Evolutionary conservation across 1,140 invertebrate genomes (phyloP).

Genomic region (Leptonema lineaticorne): DNA sequence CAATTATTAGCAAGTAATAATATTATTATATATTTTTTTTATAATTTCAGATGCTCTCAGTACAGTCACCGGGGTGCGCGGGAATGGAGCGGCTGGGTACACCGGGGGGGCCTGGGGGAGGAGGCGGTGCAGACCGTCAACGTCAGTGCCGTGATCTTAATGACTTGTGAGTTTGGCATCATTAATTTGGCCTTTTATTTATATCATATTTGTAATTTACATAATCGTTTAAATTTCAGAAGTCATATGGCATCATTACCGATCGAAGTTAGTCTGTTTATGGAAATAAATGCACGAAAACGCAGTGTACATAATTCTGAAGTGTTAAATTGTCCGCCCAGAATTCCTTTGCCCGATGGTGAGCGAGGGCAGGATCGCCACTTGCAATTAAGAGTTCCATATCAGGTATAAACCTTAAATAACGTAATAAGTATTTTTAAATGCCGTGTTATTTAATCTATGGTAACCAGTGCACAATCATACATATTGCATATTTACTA

Average conservation of each 20-base stretch:
- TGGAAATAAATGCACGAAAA: slow-evolving; percentile 53
- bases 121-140: slow-evolving; percentile 43
- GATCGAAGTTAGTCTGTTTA: slow-evolving; percentile 49
- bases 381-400: slow-evolving; percentile 59
- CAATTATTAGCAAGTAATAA: too few species aligned
- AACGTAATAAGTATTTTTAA: too few species aligned
- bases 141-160: slow-evolving; percentile 31
- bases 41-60: slow-evolving; percentile 67
- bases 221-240: not conserved
- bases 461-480: too few species aligned
- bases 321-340: slow-evolving; percentile 59
- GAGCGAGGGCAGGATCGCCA: slow-evolving; percentile 61
- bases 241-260: slow-evolving; percentile 4
- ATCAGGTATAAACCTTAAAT: slow-evolving; percentile 61
- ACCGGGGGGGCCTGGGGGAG: slow-evolving; percentile 58
- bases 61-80: slow-evolving; percentile 66
- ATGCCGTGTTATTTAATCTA: too few species aligned
- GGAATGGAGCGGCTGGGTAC: slow-evolving; percentile 67
- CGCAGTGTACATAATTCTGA: slow-evolving; percentile 52
- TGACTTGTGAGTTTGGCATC: slow-evolving; percentile 33
- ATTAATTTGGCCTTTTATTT: slow-evolving; percentile 1
- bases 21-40: too few species aligned
- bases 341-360: slow-evolving; percentile 62
- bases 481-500: too few species aligned
- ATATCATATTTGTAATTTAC: not conserved